phyloP scores from a whole-genome alignment of 92 coral and sea anemone species.

The Galaxea fascicularis region DNA sequence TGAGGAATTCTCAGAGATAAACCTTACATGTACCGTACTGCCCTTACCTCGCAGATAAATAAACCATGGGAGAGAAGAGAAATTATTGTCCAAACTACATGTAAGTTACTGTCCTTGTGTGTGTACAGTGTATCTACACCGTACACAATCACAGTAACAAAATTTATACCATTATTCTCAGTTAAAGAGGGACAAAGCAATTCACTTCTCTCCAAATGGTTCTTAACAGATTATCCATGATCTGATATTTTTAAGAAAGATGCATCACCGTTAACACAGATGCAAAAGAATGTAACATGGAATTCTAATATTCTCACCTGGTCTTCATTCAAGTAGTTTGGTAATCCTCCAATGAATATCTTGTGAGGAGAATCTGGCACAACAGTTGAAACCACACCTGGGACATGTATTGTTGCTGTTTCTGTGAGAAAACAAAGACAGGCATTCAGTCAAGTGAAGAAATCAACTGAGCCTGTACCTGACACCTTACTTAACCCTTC shows the following conservation, averaged over 20 bases:
- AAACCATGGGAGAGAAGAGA: not conserved
- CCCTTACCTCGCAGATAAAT: not conserved
- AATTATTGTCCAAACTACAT: not conserved
- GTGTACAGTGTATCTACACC: too few relatives aligned
- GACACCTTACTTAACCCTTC: too few relatives aligned
- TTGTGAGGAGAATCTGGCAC: conserved; percentile 99
- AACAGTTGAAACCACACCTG: conserved; percentile 99
- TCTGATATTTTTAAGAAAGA: not conserved
- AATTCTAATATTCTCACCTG: conserved; percentile 69
- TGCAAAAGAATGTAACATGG: not conserved
- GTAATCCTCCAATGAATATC: conserved; percentile 98
- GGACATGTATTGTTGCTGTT: conserved; percentile 93
- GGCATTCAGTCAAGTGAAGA: not conserved
- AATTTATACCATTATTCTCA: too few relatives aligned
- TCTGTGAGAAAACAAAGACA: conserved; percentile 49
- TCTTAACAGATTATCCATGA: not conserved
- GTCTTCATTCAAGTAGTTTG: conserved; percentile 96
- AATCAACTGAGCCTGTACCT: not conserved
- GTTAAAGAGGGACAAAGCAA: not conserved
- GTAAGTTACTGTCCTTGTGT: too few relatives aligned
- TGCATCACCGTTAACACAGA: not conserved
- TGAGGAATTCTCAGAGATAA: too few relatives aligned
- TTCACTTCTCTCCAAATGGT: not conserved
- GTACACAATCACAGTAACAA: too few relatives aligned
- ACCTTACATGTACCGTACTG: too few relatives aligned